Percentiles rank a stretch among this genome's conserved stretches.
Conservation (phyloP, 2,797 vertebrate genomes). For the Mus minutoides region DNA sequence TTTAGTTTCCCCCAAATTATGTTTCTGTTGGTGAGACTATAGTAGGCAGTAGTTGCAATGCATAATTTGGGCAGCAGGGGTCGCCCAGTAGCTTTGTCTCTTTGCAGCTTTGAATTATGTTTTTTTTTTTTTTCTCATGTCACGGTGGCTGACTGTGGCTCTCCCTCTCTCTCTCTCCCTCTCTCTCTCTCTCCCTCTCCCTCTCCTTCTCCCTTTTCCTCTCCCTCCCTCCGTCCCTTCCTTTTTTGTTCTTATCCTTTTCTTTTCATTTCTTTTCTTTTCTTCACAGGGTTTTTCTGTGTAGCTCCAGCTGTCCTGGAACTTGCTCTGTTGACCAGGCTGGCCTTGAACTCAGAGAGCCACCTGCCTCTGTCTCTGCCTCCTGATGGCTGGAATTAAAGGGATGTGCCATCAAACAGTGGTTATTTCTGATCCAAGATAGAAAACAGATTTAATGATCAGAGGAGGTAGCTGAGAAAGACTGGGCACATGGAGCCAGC, state of each 20-base stretch:
- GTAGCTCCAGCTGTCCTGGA: not conserved
- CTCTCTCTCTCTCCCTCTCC: not conserved
- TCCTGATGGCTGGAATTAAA: not conserved
- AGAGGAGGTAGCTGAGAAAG: not conserved
- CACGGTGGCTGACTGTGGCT: not conserved
- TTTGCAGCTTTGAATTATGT: rapidly evolving
- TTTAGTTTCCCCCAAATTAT: not conserved
- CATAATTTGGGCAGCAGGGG: not conserved
- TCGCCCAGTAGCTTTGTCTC: constrained; percentile 28
- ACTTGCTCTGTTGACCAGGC: not conserved
- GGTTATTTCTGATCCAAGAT: not conserved
- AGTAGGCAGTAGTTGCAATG: not conserved
- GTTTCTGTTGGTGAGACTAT: not conserved
- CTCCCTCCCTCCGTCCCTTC: not conserved
- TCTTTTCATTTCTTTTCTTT: not conserved
- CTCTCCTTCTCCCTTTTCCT: no score
- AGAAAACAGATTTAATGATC: not conserved
- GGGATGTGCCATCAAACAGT: not conserved
- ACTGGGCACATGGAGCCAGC: not conserved
- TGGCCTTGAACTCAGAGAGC: not conserved
- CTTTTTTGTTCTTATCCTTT: not conserved
- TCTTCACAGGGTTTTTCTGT: not conserved
- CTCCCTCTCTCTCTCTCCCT: rapidly evolving
- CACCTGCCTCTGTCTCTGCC: not conserved
- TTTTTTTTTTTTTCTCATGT: no score